A percentile compares a stretch with the other conserved stretches of the same genome.
phyloP scores from a whole-genome alignment of 2,888 invertebrate genomes.

The Flabesymbios commensalis region DNA sequence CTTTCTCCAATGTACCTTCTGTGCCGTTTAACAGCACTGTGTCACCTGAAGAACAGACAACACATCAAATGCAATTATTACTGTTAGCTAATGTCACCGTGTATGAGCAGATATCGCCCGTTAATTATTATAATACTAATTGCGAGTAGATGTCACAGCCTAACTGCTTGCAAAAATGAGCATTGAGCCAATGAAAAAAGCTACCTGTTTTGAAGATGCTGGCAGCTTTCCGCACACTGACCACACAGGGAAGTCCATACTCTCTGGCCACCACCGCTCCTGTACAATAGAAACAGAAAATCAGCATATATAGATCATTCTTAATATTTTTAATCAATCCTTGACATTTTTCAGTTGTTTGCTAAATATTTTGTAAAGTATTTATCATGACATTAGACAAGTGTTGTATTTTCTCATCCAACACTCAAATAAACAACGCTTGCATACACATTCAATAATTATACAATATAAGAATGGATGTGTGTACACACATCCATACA shows the following conservation, averaged over 20 bases:
- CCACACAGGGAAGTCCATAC: conserved; percentile 80
- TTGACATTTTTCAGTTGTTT: too few relatives aligned
- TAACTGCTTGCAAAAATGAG: not conserved
- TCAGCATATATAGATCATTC: not conserved
- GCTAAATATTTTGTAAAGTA: too few relatives aligned
- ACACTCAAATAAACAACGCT: too few relatives aligned
- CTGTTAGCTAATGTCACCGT: not conserved
- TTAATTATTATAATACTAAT: not conserved
- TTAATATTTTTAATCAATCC: too few relatives aligned
- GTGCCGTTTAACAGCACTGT: conserved; percentile 20
- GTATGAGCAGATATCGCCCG: too few relatives aligned
- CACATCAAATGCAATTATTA: not conserved
- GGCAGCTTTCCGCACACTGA: conserved; percentile 75
- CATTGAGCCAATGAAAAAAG: not conserved
- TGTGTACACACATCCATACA: not conserved
- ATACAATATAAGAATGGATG: not conserved
- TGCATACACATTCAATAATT: not conserved
- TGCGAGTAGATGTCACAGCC: not conserved
- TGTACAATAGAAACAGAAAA: conserved; percentile 46
- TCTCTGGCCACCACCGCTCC: conserved; percentile 83
- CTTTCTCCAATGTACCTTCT: conserved; percentile 20
- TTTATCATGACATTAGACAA: too few relatives aligned
- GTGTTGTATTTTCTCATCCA: too few relatives aligned
- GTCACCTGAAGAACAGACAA: conserved; percentile 20
- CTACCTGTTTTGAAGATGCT: conserved; percentile 70